phyloP scores from a whole-genome alignment of 2,888 invertebrate species.

The Oxytorus armatus region DNA sequence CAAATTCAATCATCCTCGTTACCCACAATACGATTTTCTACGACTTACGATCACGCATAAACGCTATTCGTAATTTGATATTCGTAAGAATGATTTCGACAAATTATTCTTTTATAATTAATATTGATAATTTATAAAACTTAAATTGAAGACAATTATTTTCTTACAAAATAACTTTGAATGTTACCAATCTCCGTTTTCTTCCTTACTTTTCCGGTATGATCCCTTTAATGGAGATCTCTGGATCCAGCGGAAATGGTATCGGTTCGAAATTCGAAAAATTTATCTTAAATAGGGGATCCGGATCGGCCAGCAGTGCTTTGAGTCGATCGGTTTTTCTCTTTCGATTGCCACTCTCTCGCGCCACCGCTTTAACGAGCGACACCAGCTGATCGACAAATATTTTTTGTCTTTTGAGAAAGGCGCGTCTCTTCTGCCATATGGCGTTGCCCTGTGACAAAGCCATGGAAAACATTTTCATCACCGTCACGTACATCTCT shows the following conservation, averaged over 20 bases:
- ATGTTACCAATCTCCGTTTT: too few relatives aligned
- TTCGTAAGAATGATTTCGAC: too few relatives aligned
- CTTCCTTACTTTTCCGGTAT: constrained; percentile 90
- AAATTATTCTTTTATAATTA: neutral
- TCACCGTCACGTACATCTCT: constrained; percentile 95
- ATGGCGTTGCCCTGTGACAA: constrained; percentile 89
- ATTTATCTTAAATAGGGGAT: constrained; percentile 92
- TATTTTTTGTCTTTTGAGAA: constrained; percentile 93
- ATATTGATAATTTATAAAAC: too few relatives aligned
- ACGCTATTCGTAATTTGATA: constrained; percentile 5
- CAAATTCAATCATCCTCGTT: constrained; percentile 50
- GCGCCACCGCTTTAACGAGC: constrained; percentile 93
- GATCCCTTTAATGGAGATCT: constrained; percentile 94
- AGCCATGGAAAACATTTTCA: constrained; percentile 92
- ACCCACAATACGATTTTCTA: neutral
- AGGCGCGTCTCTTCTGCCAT: constrained; percentile 90
- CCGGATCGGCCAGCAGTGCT: constrained; percentile 92
- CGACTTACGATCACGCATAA: neutral
- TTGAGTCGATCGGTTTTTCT: constrained; percentile 96
- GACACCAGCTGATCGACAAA: constrained; percentile 96
- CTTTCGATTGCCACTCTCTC: constrained; percentile 96
- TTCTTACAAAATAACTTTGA: too few relatives aligned
- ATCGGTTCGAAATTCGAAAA: constrained; percentile 96
- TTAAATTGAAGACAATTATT: too few relatives aligned
- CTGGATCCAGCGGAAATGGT: constrained; percentile 97